Conservation (phyloP, 1,140 invertebrate genomes). For the Drosophila obscura region DNA sequence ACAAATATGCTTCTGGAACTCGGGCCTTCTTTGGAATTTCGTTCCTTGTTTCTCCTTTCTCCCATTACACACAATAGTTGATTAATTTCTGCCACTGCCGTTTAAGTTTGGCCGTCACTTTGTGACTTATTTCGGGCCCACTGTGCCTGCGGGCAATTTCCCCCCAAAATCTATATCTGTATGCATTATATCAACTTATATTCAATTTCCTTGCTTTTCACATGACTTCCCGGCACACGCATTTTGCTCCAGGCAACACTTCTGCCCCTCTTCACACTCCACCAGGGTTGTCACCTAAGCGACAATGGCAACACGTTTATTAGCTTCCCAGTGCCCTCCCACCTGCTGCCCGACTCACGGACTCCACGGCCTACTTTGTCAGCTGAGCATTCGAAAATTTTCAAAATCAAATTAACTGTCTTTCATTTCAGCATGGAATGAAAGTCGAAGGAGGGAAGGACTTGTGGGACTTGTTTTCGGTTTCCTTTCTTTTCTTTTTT, state of each 20-base stretch:
- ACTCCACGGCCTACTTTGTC: constrained; percentile 26
- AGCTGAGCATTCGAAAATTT: constrained; percentile 55
- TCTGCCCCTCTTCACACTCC: neutral
- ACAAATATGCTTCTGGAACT: too few species aligned
- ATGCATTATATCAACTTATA: constrained; percentile 56
- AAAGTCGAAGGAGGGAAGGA: constrained; percentile 28
- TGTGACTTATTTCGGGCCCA: constrained; percentile 2
- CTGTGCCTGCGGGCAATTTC: constrained; percentile 22
- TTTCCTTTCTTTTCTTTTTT: neutral
- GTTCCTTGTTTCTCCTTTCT: too few species aligned
- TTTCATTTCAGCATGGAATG: constrained; percentile 60
- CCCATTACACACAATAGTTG: too few species aligned
- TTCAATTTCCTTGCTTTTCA: constrained; percentile 61
- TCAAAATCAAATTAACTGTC: constrained; percentile 75
- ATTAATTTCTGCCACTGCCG: too few species aligned
- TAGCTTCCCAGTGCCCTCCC: constrained; percentile 14
- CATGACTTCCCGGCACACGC: constrained; percentile 32
- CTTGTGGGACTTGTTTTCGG: constrained; percentile 29
- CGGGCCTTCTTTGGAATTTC: too few species aligned
- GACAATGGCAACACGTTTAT: constrained; percentile 64
- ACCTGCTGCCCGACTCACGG: too few species aligned
- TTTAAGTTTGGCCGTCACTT: too few species aligned
- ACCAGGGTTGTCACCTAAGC: constrained; percentile 53
- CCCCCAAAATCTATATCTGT: constrained; percentile 13
- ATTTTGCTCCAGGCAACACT: constrained; percentile 4